phyloP scores from a whole-genome alignment of 2,797 vertebrate species.

The Intellagama lesueurii region DNA sequence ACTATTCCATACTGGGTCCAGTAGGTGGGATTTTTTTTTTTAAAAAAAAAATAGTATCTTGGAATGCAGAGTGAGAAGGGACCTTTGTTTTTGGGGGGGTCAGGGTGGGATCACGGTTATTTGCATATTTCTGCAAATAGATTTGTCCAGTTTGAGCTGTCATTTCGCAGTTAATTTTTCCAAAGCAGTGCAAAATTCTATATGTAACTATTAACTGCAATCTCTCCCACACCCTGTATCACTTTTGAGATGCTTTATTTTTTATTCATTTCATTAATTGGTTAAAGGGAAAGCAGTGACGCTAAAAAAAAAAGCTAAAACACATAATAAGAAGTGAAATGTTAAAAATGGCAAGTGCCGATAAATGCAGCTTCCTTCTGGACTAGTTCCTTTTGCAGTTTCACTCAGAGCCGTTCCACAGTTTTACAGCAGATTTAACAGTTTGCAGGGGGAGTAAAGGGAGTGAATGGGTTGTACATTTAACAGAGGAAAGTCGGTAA shows the following conservation, averaged over 20 bases:
- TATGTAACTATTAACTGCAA: not conserved
- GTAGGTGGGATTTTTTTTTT: too few relatives aligned
- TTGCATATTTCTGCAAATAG: not conserved
- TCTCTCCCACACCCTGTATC: not conserved
- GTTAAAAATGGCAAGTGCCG: not conserved
- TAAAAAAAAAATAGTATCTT: too few relatives aligned
- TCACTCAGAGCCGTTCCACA: not conserved
- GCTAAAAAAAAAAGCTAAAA: not conserved
- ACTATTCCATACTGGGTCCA: too few relatives aligned
- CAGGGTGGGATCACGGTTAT: too few relatives aligned
- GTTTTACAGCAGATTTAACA: not conserved
- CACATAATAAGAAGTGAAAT: not conserved
- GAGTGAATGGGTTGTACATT: conserved; percentile 53
- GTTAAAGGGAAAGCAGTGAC: not conserved
- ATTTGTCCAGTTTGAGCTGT: not conserved
- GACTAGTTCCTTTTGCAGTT: not conserved
- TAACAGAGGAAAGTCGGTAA: conserved; percentile 58
- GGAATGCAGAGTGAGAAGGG: too few relatives aligned
- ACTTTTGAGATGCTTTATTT: not conserved
- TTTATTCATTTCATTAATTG: not conserved
- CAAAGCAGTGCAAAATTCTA: not conserved
- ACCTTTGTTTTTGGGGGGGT: too few relatives aligned
- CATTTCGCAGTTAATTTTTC: not conserved
- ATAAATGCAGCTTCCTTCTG: not conserved
- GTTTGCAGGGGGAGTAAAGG: conserved; percentile 58